phyloP scores from a whole-genome alignment of 2,888 invertebrate genomes.

The Chesias legatella region DNA sequence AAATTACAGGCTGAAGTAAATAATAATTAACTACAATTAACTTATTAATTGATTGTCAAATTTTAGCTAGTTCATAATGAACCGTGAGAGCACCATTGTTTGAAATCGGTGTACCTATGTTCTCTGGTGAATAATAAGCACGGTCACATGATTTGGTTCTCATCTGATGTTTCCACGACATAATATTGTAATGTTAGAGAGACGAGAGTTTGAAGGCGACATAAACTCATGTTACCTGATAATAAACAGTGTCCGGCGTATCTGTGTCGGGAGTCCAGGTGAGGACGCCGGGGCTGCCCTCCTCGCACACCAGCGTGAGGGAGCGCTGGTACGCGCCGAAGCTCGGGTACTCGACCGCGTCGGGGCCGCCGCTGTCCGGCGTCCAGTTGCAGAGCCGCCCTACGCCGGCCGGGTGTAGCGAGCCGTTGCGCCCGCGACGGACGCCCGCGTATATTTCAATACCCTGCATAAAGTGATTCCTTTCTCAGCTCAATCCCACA shows the following conservation, averaged over 20 bases:
- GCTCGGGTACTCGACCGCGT: constrained; percentile 90
- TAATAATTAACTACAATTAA: too few species aligned
- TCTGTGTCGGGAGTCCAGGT: constrained; percentile 92
- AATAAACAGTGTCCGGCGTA: constrained; percentile 95
- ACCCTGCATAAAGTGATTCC: constrained; percentile 68
- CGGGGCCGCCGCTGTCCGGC: constrained; percentile 85
- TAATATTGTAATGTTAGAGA: too few species aligned
- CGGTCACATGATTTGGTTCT: too few species aligned
- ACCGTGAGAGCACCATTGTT: too few species aligned
- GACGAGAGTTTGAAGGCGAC: too few species aligned
- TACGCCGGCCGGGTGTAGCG: constrained; percentile 86
- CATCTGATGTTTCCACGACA: too few species aligned
- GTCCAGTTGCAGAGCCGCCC: constrained; percentile 95
- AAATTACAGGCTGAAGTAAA: too few species aligned
- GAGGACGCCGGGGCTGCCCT: constrained; percentile 90
- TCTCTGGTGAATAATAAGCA: too few species aligned
- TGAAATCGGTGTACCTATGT: too few species aligned
- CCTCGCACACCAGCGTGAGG: constrained; percentile 90
- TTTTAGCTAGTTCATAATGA: too few species aligned
- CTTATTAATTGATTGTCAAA: too few species aligned
- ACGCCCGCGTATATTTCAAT: constrained; percentile 92
- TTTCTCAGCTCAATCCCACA: too few species aligned
- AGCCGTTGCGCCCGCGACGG: constrained; percentile 84
- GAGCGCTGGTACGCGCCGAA: constrained; percentile 95
- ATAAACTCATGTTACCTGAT: constrained; percentile 83